Base-by-base conservation (phyloP, 53 echinoderm and acorn worm species). In the Echinarachnius parma region DNA sequence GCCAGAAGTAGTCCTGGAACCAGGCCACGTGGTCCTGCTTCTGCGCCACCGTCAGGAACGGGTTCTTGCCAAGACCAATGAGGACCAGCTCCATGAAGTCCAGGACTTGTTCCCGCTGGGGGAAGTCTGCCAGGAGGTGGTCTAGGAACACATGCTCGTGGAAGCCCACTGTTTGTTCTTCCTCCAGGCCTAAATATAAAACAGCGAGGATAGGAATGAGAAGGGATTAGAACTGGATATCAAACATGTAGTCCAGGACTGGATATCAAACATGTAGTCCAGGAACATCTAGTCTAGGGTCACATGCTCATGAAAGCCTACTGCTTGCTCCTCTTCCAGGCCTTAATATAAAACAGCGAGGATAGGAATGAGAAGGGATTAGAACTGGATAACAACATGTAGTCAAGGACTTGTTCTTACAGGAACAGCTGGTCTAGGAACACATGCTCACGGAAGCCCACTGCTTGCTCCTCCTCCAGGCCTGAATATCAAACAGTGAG, bases 131-230 rank as follows among this genome's bases (percentile, higher is more conserved):
- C 37, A 94, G 81, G 46, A 81, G 87, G 20, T 87, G 75, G 57
- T 94, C 95, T 7, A 94, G 76, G 68, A 94, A 87, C 47, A 94
- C 59, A 45, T 94, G 95, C 49, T 94, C 95, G 31, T 94, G 83
- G 66, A 94, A 94, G 28, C 78, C 87, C 21, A 94, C 77, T 4
- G 60, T 46, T 52, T 81, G 84, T 76, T 94, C 95, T 45, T 84
- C 87, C 37, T 90, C 95, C n/a, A 94, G 50, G 55, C 95, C 95
- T 93, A n/a, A n/a, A n/a, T n/a, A n/a, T n/a, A n/a, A n/a, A n/a
- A n/a, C n/a, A n/a, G n/a, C n/a, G n/a, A n/a, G n/a, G n/a, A n/a
- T n/a, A n/a, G n/a, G n/a, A n/a, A n/a, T n/a, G n/a, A n/a, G n/a
- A n/a, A n/a, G n/a, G n/a, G n/a, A n/a, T n/a, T n/a, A n/a, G n/a